Evolutionary conservation across 2,797 vertebrate genomes (phyloP), one percentile per base, ranked within the genome.

Genomic region (Melanotaenia boesemani): DNA sequence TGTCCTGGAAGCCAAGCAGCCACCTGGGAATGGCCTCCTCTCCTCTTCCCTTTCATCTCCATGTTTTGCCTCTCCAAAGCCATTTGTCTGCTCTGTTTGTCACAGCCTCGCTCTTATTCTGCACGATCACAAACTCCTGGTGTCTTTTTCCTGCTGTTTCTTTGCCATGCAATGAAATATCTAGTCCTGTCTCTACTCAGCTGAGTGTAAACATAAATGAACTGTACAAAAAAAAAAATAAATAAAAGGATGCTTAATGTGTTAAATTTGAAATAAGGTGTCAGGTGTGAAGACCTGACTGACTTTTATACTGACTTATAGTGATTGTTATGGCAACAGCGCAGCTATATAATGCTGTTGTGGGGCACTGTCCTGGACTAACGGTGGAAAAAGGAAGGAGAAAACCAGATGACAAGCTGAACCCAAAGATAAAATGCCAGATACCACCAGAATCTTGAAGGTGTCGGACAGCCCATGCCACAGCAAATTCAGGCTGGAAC

Each of bases 11-110:
- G 88, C 83, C 74, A 86, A 84, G 66, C 82, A 69, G 84, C 81
- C 89, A 89, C 89, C 86, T 90, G 89, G 91, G 92, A 93, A 83
- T 72, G 62, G 39, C 70, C 56, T 74, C 70, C 46, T 80, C 84
- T 72, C 50, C 55, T 81, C 72, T 78, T 59, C 62, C 59, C 77
- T 68, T 79, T 82, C 76, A 75, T 88, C 80, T 74, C 44, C 65
- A 77, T 76, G 65, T 71, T 80, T 76, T 66, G 26, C 58, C 76
- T 67, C 52, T 82, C 48, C 32, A 77, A 77, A 86, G 83, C 83
- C 28, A 82, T 83, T 88, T 88, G 65, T 70, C 63, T 57, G 60
- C n/a, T 64, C 36, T 5, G 30, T 41, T 20, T 44, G 20, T 54
- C 63, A 1, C 0, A 65, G n/a, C 30, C 48, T 72, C 2, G 1